phyloP scores from a whole-genome alignment of 1,140 invertebrate genomes.

The Drosophila sucinea region DNA sequence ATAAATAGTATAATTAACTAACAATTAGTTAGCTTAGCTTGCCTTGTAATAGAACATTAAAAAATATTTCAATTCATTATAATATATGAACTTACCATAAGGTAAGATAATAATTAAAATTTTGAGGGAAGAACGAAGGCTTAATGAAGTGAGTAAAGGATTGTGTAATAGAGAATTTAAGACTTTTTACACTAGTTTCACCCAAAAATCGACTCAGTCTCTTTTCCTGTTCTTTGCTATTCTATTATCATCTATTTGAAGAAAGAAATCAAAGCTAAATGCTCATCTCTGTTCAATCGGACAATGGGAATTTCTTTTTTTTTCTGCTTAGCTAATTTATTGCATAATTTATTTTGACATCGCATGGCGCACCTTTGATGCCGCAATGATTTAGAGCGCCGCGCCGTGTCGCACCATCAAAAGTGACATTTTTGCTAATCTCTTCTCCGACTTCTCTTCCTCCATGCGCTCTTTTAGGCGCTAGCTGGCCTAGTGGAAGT shows the following conservation, averaged over 20 bases:
- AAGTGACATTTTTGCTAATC: conserved; percentile 39
- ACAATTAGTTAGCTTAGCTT: no score
- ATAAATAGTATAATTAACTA: no score
- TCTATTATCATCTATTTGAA: background rate
- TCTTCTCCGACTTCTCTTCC: conserved; percentile 16
- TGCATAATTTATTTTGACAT: conserved; percentile 76
- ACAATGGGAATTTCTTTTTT: conserved; percentile 38
- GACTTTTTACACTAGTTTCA: no score
- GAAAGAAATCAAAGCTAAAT: conserved; percentile 14
- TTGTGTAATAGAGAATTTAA: no score
- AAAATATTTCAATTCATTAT: no score
- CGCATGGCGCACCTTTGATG: conserved; percentile 67
- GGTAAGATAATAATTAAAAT: no score
- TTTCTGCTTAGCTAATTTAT: conserved; percentile 60
- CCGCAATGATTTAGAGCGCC: conserved; percentile 62
- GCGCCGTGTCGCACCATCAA: conserved; percentile 41
- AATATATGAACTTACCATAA: no score
- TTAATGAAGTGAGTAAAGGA: no score
- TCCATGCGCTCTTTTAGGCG: conserved; percentile 66
- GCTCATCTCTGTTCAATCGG: conserved; percentile 39
- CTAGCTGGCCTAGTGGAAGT: conserved; percentile 88
- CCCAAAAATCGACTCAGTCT: no score
- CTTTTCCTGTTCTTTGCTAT: background rate
- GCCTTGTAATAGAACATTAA: no score
- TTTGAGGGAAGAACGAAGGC: no score